Evolutionary conservation across 2,113 vertebrate species (phyloP), one percentile per base, ranked within the genome.

Genomic region (Atrichornis clamosus): DNA sequence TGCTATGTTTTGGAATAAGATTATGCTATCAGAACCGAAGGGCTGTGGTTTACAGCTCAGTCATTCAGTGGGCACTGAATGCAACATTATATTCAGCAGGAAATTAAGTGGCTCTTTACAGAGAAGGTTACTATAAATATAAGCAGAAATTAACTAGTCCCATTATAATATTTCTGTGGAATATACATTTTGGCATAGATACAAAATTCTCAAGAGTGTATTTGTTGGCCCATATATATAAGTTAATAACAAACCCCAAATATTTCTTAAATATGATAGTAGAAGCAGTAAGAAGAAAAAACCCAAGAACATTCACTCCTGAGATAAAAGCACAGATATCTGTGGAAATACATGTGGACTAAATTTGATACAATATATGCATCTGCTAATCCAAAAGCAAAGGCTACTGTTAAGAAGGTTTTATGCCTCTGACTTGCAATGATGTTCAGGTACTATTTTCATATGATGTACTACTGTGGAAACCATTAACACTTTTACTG

Each of bases 1-100:
- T 1, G 24, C 4, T 3, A 4, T 14, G 20, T 28, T 47, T 22
- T 35, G 44, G 52, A 59, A 33, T 3, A 3, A 0, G 1, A 33
- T 23, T 67, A 2, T 27, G 33, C 17, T 35, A 9, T 13, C 50
- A 50, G 60, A 58, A 44, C 13, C 49, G 22, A 15, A n/a, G 13
- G 27, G 28, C 15, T 89, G 46, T 60, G 44, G 8, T 37, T 81
- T 63, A 7, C 28, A 49, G 47, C 44, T 50, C 64, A 53, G 41
- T 24, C 26, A 26, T 77, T 86, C 69, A 72, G 52, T 37, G 4
- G 24, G 47, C 50, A 33, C 6, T 7, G 59, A 77, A 63, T 11
- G 14, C 19, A 70, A 35, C 27, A 13, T 18, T 19, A 63, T 10
- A 35, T 77, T 92, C 47, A 56, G 16, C 0, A 49, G 47, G 68